Evolutionary conservation across 2,888 invertebrate genomes (phyloP).

Genomic region (Folsomia candida): DNA sequence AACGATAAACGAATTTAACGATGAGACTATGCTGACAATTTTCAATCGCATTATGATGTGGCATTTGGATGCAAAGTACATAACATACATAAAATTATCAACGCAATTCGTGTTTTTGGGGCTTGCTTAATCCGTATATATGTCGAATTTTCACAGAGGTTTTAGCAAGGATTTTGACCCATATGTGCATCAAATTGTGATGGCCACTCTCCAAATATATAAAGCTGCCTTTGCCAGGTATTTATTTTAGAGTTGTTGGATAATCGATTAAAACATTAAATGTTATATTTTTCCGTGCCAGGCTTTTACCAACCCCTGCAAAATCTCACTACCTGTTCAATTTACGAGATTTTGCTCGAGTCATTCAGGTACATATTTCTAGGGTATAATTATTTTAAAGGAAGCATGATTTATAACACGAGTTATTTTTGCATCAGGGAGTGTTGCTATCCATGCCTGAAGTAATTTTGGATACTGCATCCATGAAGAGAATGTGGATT

Average conservation of each 20-base stretch:
- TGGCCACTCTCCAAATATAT: slow-evolving; percentile 82
- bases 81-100: slow-evolving; percentile 66
- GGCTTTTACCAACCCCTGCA: slow-evolving; percentile 21
- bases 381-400: not conserved
- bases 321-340: slow-evolving; percentile 91
- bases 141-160: too few species aligned
- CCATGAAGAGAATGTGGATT: slow-evolving; percentile 89
- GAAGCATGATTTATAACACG: not conserved
- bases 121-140: slow-evolving; percentile 62
- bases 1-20: slow-evolving; percentile 80
- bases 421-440: slow-evolving; percentile 62
- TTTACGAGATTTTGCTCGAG: slow-evolving; percentile 87
- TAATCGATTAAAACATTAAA: slow-evolving; percentile 75
- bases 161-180: slow-evolving; percentile 93
- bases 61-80: slow-evolving; percentile 68
- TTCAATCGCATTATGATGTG: slow-evolving; percentile 87
- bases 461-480: slow-evolving; percentile 77
- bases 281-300: not conserved
- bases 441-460: slow-evolving; percentile 88
- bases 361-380: slow-evolving; percentile 66
- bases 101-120: too few species aligned
- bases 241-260: slow-evolving; percentile 85
- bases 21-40: slow-evolving; percentile 82
- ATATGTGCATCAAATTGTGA: slow-evolving; percentile 82
- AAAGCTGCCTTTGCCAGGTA: slow-evolving; percentile 74